Evolutionary conservation across 2,113 vertebrate genomes (phyloP), one percentile per base, ranked within the genome.

Genomic region (Oryzias curvinotus): DNA sequence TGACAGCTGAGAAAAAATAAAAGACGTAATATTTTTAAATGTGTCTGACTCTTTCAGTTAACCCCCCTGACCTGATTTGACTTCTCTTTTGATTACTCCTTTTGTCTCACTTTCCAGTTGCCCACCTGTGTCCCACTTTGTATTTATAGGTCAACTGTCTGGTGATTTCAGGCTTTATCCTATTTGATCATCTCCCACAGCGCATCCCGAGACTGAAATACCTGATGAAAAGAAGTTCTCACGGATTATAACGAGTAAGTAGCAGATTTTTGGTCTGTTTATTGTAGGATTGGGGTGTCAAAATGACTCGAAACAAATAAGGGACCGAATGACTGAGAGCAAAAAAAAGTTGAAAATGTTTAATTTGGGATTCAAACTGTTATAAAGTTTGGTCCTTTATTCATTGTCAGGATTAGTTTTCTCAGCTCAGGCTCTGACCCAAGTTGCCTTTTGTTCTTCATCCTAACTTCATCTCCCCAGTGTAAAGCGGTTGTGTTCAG

Each of bases 131-230:
- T 63, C 73, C 85, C 75, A 83, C 78, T 82, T 72, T 74, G 58
- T 63, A 75, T 85, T 87, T 86, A 86, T 84, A 81, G 88, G 83
- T 84, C 85, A 87, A 71, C 70, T 18, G 78, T 76, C 83, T 67
- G 65, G 57, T 43, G 18, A 72, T 77, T 83, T 77, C 69, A 77
- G 69, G 77, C 77, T 79, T 55, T 36, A 36, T 78, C 73, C 78
- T 73, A 44, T 81, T 77, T 81, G 80, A 85, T 68, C 71, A 52
- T 48, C 21, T 73, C 59, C 80, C 74, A 54, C 21, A 25, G 62
- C 70, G 75, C 51, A 57, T 51, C 49, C 46, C 58, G 66, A 41
- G 56, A 65, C 65, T 68, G 23, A 74, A 57, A 80, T 66, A 74
- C 69, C 73, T 69, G 78, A 73, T 26, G 36, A 56, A 61, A 49